Evolutionary conservation across 23 tunicate species (phyloP).

Genomic region (Aplidium turbinatum): DNA sequence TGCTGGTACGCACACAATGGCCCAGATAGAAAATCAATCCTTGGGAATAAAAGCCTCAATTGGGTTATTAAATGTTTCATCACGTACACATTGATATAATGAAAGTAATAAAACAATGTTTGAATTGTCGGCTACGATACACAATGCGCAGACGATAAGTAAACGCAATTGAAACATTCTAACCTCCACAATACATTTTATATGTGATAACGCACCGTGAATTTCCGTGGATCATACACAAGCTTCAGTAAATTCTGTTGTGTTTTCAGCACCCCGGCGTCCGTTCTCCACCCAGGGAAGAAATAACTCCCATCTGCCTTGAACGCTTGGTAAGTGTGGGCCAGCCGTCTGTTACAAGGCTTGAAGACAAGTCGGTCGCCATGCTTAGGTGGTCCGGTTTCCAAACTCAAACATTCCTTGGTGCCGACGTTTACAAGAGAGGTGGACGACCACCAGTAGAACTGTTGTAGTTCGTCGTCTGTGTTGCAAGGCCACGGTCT

Average conservation of each 20-base stretch:
- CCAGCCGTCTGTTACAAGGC: slow-evolving; percentile 22
- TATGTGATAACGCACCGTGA: too few relatives aligned
- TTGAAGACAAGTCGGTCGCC: slow-evolving; percentile 27
- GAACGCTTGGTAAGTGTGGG: slow-evolving; percentile 27
- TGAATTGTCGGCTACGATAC: too few relatives aligned
- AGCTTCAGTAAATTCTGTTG: slow-evolving; percentile 3
- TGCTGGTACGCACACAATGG: too few relatives aligned
- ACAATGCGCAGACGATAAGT: too few relatives aligned
- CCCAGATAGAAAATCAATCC: too few relatives aligned
- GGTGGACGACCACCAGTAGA: slow-evolving; percentile 59
- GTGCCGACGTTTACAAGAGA: slow-evolving; percentile 46
- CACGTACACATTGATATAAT: too few relatives aligned
- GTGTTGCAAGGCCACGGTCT: slow-evolving; percentile 36
- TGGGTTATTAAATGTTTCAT: too few relatives aligned
- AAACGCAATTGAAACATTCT: too few relatives aligned
- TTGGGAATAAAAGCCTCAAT: too few relatives aligned
- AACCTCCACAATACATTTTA: too few relatives aligned
- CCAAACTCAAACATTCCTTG: slow-evolving; percentile 37
- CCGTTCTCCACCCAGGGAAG: slow-evolving; percentile 31
- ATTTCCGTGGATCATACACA: slow-evolving; percentile 12
- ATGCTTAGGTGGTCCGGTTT: slow-evolving; percentile 21
- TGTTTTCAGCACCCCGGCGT: not conserved
- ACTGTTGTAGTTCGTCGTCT: slow-evolving; percentile 47
- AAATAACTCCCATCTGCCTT: not conserved
- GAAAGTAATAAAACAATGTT: too few relatives aligned